phyloP scores from a whole-genome alignment of 23 tunicate genomes.

The Diplosoma virens region DNA sequence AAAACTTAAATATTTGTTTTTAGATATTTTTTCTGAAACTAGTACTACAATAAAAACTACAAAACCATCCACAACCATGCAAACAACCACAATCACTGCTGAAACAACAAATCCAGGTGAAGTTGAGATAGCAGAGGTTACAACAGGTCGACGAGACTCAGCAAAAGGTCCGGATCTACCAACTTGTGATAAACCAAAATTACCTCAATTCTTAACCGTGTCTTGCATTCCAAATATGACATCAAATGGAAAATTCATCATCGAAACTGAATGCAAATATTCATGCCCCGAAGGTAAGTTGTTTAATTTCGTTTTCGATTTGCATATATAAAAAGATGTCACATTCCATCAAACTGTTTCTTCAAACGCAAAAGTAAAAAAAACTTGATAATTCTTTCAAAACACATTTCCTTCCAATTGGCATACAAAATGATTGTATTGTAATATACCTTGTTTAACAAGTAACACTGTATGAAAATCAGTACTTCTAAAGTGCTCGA shows the following conservation, averaged over 20 bases:
- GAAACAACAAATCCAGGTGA: background rate
- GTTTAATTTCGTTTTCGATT: too few species aligned
- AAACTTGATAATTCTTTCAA: too few species aligned
- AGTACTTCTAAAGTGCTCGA: too few species aligned
- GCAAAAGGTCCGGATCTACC: background rate
- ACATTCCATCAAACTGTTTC: too few species aligned
- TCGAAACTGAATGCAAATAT: slow-evolving; percentile 17
- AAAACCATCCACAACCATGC: background rate
- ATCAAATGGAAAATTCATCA: background rate
- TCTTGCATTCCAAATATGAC: slow-evolving; percentile 5
- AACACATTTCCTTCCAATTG: too few species aligned
- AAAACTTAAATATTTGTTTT: background rate
- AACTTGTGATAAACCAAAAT: background rate
- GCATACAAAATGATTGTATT: too few species aligned
- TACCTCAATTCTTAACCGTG: background rate
- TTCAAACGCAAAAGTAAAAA: too few species aligned
- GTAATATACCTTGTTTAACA: too few species aligned
- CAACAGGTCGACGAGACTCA: background rate
- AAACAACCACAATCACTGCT: background rate
- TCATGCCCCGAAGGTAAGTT: background rate
- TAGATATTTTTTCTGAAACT: background rate
- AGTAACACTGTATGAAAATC: too few species aligned
- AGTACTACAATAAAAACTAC: background rate
- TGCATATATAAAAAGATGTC: too few species aligned
- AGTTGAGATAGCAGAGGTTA: background rate